Evolutionary conservation across 2,888 invertebrate species (phyloP).

Genomic region (Limnephilus marmoratus): DNA sequence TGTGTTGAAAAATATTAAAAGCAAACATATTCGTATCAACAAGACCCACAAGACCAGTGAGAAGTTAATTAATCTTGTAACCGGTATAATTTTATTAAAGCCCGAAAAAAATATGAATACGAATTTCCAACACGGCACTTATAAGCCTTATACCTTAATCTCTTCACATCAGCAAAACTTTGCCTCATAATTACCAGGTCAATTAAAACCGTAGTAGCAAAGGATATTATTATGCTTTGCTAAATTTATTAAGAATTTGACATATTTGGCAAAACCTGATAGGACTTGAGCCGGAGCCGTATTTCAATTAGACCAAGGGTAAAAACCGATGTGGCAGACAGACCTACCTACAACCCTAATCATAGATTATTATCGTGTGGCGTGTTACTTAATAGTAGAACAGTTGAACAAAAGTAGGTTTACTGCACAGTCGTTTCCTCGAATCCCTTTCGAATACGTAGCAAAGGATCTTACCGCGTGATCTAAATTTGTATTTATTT

Average conservation of each 20-base stretch:
- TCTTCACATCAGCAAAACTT: background rate
- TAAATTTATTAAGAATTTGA: background rate
- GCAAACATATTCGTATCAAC: background rate
- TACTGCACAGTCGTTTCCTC: background rate
- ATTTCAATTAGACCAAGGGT: background rate
- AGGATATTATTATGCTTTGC: background rate
- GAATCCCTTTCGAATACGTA: background rate
- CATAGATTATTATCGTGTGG: slow-evolving; percentile 54
- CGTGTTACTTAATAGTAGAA: slow-evolving; percentile 47
- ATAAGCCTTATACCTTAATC: background rate
- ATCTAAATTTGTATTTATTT: background rate
- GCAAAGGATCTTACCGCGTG: background rate
- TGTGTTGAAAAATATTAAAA: background rate
- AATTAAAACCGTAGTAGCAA: background rate
- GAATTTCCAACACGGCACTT: background rate
- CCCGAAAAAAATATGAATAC: background rate
- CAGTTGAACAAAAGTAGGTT: background rate
- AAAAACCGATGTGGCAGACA: slow-evolving; percentile 19
- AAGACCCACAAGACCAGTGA: too few relatives aligned
- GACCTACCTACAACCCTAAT: slow-evolving; percentile 23
- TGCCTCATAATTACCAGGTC: background rate
- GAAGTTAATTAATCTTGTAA: background rate
- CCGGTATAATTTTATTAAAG: background rate
- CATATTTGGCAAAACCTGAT: background rate
- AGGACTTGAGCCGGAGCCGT: background rate